Conservation (phyloP, 2,113 vertebrate species). For the Mixornis gularis region DNA sequence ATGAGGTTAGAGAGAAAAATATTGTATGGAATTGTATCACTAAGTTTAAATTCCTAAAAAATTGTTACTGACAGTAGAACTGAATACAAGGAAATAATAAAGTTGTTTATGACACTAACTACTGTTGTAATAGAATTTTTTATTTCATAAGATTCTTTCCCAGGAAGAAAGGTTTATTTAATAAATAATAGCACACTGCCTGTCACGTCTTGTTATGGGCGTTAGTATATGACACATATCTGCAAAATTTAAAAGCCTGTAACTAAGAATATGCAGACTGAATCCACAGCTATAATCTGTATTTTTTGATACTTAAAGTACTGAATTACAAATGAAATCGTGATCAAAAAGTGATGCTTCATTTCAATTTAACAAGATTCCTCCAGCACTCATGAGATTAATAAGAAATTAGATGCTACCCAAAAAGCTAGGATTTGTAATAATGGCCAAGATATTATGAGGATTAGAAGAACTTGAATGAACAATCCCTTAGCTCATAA, state of each 20-base stretch:
- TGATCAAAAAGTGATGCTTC: slow-evolving; percentile 50
- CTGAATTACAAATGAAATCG: slow-evolving; percentile 64
- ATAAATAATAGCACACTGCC: neutral
- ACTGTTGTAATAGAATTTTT: neutral
- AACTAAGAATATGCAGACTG: neutral
- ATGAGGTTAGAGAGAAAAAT: neutral
- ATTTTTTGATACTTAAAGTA: slow-evolving; percentile 30
- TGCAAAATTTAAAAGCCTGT: neutral
- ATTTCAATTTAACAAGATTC: slow-evolving; percentile 67
- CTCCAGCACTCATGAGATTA: slow-evolving; percentile 60
- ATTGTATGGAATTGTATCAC: neutral
- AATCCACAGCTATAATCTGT: neutral
- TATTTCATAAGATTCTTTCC: neutral
- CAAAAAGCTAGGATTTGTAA: slow-evolving; percentile 66
- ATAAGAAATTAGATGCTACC: slow-evolving; percentile 63
- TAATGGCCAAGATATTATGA: slow-evolving; percentile 67
- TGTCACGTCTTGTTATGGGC: neutral
- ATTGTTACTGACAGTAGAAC: neutral
- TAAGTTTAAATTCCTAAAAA: neutral
- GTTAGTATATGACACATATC: neutral
- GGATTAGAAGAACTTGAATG: slow-evolving; percentile 69
- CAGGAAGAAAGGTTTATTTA: neutral
- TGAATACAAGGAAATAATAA: neutral
- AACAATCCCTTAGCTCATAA: slow-evolving; percentile 72
- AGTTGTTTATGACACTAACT: neutral